A percentile compares a stretch with the other conserved stretches of the same genome.
These are phyloP conservation scores for Elmis aenea DNA, from an alignment of 2,888 invertebrate species.

Conservation along the genomic window DNA sequence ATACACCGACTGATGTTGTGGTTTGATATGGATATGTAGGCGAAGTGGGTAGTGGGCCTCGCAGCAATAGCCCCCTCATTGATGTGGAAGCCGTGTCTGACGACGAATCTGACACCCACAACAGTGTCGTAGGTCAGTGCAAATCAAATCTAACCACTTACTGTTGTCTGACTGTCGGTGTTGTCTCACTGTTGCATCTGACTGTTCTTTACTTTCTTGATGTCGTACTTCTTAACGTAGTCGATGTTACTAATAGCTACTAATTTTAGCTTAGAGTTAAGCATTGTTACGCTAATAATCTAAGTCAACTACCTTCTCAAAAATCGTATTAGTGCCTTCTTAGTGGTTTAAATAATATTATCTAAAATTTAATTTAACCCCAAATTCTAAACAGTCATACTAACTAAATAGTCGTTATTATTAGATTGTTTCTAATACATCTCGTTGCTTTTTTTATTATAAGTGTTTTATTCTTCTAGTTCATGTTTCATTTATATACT, in stretches of 20 bases:
- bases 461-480: no score
- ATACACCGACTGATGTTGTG: no score
- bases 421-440: no score
- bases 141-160: slow-evolving; percentile 23
- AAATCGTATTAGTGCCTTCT: no score
- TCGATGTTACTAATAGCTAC: slow-evolving; percentile 18
- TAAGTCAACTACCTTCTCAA: no score
- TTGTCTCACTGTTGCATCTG: slow-evolving; percentile 41
- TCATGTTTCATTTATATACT: no score
- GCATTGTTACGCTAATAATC: no score
- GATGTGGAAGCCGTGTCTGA: slow-evolving; percentile 64
- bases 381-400: no score
- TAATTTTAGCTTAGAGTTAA: slow-evolving; percentile 8
- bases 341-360: no score
- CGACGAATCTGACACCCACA: slow-evolving; percentile 50
- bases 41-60: slow-evolving; percentile 58
- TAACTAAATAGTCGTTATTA: no score
- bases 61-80: slow-evolving; percentile 60
- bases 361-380: no score
- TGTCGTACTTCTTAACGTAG: slow-evolving; percentile 27
- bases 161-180: slow-evolving; percentile 46
- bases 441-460: no score
- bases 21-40: slow-evolving; percentile 46
- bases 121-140: slow-evolving; percentile 58
- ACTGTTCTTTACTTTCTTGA: slow-evolving; percentile 31